phyloP scores from a whole-genome alignment of 2,797 vertebrate genomes.

The Siniperca scherzeri region DNA sequence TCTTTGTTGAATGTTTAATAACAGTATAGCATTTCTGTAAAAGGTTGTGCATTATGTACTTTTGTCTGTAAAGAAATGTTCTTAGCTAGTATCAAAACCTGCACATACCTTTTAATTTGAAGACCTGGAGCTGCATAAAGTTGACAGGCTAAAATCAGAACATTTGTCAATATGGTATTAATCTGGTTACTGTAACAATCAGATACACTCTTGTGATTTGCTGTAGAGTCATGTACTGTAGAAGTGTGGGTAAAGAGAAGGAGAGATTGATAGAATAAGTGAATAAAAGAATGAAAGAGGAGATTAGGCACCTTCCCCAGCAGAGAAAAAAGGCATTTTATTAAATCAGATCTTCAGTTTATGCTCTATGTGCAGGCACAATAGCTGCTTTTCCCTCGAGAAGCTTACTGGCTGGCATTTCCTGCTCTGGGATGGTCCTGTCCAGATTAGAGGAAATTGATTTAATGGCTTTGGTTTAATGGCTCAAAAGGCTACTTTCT shows the following conservation, averaged over 20 bases:
- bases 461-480: conserved; percentile 80
- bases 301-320: conserved; percentile 48
- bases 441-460: conserved; percentile 81
- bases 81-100: not conserved
- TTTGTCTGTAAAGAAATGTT: not conserved
- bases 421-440: conserved; percentile 75
- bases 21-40: not conserved
- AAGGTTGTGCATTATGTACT: not conserved
- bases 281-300: conserved; percentile 48
- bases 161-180: conserved; percentile 4
- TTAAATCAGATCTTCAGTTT: conserved; percentile 79
- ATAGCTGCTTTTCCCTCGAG: conserved; percentile 68
- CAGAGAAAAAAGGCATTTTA: conserved; percentile 58
- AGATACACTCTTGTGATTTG: conserved; percentile 10
- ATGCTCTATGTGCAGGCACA: conserved; percentile 71
- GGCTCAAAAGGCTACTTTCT: conserved; percentile 60
- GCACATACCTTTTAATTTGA: not conserved
- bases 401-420: conserved; percentile 72
- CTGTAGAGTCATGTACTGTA: not conserved
- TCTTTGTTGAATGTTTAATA: not conserved
- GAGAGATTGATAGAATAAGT: conserved; percentile 7
- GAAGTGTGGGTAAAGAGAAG: not conserved
- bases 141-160: not conserved
- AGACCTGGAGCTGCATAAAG: not conserved
- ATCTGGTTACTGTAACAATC: conserved; percentile 36